Conservation (phyloP, 1,140 invertebrate genomes). For the Drosophila varians region DNA sequence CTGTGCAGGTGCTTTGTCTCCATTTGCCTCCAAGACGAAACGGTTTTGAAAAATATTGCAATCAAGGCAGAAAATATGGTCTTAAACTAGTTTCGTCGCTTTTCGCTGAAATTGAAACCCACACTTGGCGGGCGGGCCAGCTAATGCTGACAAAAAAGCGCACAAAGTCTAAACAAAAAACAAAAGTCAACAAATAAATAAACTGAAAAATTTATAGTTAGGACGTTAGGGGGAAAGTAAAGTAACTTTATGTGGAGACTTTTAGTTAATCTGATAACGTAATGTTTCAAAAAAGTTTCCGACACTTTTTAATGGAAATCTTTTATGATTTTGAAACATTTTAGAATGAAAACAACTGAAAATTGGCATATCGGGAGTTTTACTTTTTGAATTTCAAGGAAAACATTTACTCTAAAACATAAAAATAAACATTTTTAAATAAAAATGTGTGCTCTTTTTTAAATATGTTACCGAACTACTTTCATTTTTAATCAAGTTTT, state of each 20-base stretch:
- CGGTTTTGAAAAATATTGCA: slow-evolving; percentile 72
- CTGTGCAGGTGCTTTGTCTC: slow-evolving; percentile 41
- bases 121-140: slow-evolving; percentile 17
- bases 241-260: neutral
- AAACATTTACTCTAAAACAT: too few species aligned
- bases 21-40: slow-evolving; percentile 45
- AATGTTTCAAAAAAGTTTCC: too few species aligned
- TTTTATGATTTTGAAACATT: too few species aligned
- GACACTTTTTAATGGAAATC: too few species aligned
- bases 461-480: too few species aligned
- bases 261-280: too few species aligned
- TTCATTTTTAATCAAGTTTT: too few species aligned
- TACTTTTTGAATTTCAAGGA: too few species aligned
- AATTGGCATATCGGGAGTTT: too few species aligned
- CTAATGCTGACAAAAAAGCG: slow-evolving; percentile 26
- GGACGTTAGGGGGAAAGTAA: neutral
- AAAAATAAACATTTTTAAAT: too few species aligned
- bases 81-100: slow-evolving; percentile 77
- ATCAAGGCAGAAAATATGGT: slow-evolving; percentile 79
- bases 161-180: slow-evolving; percentile 25
- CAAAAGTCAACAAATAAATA: neutral
- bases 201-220: neutral
- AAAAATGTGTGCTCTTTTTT: too few species aligned
- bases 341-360: too few species aligned
- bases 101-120: slow-evolving; percentile 44